Evolutionary conservation across 2,888 invertebrate genomes (phyloP).

Genomic region (Gisinianus flammeolus): DNA sequence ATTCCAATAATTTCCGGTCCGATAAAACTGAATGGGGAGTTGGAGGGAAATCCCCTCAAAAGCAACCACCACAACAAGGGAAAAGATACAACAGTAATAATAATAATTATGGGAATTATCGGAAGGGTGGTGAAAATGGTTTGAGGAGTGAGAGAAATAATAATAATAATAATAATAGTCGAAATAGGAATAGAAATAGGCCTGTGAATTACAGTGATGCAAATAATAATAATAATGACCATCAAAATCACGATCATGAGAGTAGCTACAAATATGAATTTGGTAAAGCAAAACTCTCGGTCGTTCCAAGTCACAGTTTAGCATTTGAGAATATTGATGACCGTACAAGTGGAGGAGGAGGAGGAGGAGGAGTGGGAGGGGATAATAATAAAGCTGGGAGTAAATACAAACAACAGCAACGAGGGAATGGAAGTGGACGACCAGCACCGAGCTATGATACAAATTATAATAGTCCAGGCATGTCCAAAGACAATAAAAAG

Average conservation of each 20-base stretch:
- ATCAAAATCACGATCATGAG: not conserved
- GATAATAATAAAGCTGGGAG: not conserved
- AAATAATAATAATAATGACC: not conserved
- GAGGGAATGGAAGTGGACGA: slow-evolving; percentile 13
- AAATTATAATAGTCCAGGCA: slow-evolving; percentile 45
- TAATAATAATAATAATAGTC: not conserved
- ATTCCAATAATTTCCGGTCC: not conserved
- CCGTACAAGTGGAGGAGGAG: not conserved
- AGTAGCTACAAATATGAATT: not conserved
- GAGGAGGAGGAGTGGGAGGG: not conserved
- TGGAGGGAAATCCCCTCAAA: not conserved
- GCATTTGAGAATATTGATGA: slow-evolving; percentile 17
- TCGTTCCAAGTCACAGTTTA: not conserved
- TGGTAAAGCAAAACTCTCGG: not conserved
- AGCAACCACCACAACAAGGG: not conserved
- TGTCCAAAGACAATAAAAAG: slow-evolving; percentile 41
- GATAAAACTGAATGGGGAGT: not conserved
- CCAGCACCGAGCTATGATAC: slow-evolving; percentile 44
- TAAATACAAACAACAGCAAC: not conserved
- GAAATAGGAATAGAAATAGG: not conserved
- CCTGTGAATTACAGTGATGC: not conserved
- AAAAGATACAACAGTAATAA: not conserved
- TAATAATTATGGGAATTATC: not conserved
- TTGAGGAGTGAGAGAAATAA: not conserved
- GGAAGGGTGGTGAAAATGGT: not conserved